Base-by-base conservation (phyloP, 1,140 invertebrate species). In the Cyclargus thomasi region DNA sequence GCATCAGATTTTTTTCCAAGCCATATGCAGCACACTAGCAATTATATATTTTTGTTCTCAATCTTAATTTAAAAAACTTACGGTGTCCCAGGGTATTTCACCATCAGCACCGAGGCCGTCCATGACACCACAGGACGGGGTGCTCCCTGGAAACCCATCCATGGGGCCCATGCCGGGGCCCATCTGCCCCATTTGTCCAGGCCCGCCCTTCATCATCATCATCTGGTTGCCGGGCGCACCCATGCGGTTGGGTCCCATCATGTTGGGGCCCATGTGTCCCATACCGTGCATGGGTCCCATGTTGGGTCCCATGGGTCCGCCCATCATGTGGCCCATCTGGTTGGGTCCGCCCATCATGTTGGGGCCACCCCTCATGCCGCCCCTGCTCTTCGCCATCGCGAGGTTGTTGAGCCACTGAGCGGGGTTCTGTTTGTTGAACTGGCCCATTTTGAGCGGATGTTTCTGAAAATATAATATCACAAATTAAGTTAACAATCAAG, bases 371-470 rank as follows among this genome's bases (percentile, higher is more conserved):
- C 93, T 89, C 78, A 92, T 92, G 39, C 91, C 94, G 53, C 92
- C 92, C 74, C 94, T 93, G 74, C 93, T 94, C 83, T 95, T 95
- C 78, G 95, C 93, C 90, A 94, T 94, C 18, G 94, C 93, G n/a
- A 96, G 86, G 83, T 94, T 95, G 76, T 95, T 95, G 17, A 96
- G 85, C 95, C 95, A 96, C 83, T 95, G 94, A n/a, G 94, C 94
- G 65, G 94, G 94, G 84, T 95, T 95, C 82, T 95, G 95, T 74
- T 95, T 93, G 84, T 94, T 95, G 88, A 97, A 95, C 79, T 97
- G 96, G 57, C 95, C 96, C 76, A 96, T 93, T 92, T 97, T 97
- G 73, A 97, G 91, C 29, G 96, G 96, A 91, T 97, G 95, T 93
- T 97, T 97, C 94, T 96, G 91, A 64, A 81, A 85, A 68, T 53